Evolutionary conservation across 2,797 vertebrate species (phyloP), one percentile per base, ranked within the genome.

Genomic region (Dryobates pubescens): DNA sequence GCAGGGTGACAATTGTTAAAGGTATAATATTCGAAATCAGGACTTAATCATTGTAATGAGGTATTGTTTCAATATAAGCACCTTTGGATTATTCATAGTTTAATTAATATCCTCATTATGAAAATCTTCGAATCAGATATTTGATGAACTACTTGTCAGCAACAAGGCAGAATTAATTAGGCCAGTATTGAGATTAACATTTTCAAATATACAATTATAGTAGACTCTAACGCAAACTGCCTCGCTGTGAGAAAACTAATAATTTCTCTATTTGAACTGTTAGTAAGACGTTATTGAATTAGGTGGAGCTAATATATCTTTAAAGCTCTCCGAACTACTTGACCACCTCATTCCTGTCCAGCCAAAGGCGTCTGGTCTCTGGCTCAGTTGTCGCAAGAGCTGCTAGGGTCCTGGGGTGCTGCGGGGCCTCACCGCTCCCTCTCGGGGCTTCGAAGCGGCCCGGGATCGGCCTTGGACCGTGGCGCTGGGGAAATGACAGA

Each of bases 21-120:
- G 97, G 97, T 96, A 96, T 97, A 97, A 97, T 97, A 97, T 97
- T 97, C 94, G 54, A 97, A 98, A 97, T 98, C 97, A 97, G 95
- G 96, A 96, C 96, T 98, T 97, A 98, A 98, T 98, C 97, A 97
- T 97, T 97, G 95, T 98, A 98, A 98, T 97, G 97, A 98, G 97
- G 96, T 97, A 98, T 98, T 98, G 98, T 98, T 97, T 97, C 97
- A 98, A 97, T 98, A 97, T 97, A 97, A 97, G 97, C 97, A 97
- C 96, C 97, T 98, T 97, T 96, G 96, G 97, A 98, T 97, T 97
- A 98, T 98, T 98, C 97, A 96, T 97, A 97, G 97, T 97, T 98
- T 98, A 98, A 98, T 98, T 98, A 98, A 98, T 98, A 98, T 98
- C 96, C 96, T 98, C 97, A 98, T 98, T 98, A 98, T 95, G 97